Conservation (phyloP, 1,140 invertebrate genomes). For the Hyles vespertilio region DNA sequence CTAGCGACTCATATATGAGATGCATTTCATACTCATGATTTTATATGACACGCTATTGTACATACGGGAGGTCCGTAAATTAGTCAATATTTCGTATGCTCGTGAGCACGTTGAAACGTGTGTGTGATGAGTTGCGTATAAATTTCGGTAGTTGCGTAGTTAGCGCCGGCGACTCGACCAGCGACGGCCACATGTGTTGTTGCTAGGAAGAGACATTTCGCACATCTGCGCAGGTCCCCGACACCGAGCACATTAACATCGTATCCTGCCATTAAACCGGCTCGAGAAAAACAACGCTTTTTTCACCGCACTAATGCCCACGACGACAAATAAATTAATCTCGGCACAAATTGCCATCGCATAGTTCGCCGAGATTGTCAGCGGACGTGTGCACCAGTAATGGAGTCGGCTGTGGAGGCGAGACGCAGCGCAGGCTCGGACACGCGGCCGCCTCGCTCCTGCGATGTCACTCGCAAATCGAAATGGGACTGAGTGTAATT, state of each 20-base stretch:
- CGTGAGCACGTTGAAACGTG: too few species aligned
- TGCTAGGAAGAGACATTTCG: conserved; percentile 39
- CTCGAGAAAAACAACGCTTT: conserved; percentile 50
- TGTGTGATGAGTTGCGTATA: too few species aligned
- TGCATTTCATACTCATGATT: too few species aligned
- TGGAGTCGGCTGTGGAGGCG: not conserved
- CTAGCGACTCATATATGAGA: too few species aligned
- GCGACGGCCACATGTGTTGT: conserved; percentile 37
- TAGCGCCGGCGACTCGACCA: too few species aligned
- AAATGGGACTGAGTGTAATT: conserved; percentile 70
- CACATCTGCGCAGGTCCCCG: conserved; percentile 54
- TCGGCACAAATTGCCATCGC: conserved; percentile 46
- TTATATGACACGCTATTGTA: too few species aligned
- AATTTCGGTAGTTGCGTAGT: too few species aligned
- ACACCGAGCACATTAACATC: conserved; percentile 48
- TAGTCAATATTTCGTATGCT: too few species aligned
- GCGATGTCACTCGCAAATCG: conserved; percentile 40
- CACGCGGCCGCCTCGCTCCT: conserved; percentile 8
- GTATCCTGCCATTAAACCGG: conserved; percentile 67
- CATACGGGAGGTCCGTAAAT: too few species aligned
- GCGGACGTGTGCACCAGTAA: conserved; percentile 8
- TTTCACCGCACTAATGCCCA: conserved; percentile 54
- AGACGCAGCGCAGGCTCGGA: not conserved
- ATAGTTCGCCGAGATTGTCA: conserved; percentile 45
- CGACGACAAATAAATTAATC: conserved; percentile 51